These are phyloP conservation scores for Megathymus violae DNA, from an alignment of 1,140 invertebrate species.

Conservation along the genomic window DNA sequence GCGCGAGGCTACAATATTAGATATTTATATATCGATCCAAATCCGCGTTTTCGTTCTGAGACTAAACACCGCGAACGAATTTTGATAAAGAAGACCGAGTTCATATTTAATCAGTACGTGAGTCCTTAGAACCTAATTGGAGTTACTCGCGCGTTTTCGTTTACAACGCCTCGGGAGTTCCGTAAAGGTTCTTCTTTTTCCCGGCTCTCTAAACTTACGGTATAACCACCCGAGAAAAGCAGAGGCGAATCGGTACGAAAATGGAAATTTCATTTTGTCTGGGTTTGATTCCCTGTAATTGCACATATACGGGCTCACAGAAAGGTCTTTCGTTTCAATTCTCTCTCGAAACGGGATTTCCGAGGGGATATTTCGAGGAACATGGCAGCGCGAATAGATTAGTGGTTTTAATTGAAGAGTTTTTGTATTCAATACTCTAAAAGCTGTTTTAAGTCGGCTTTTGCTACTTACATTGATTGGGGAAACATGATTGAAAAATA, in stretches of 20 bases:
- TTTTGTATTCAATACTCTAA: conserved; percentile 15
- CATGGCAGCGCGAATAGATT: conserved; percentile 23
- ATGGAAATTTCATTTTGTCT: conserved; percentile 55
- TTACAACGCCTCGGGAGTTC: conserved; percentile 31
- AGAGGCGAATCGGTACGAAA: conserved; percentile 40
- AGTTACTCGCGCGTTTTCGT: conserved; percentile 41
- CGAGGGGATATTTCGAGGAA: conserved; percentile 24
- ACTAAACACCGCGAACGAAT: conserved; percentile 44
- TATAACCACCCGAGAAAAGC: conserved; percentile 19
- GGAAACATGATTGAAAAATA: conserved; percentile 17
- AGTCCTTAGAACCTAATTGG: conserved; percentile 50
- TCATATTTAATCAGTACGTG: conserved; percentile 59
- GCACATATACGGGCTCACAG: conserved; percentile 51
- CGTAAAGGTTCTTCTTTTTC: conserved; percentile 36
- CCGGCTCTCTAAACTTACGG: background rate
- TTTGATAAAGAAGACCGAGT: conserved; percentile 53
- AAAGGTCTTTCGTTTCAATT: conserved; percentile 43
- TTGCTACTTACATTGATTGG: conserved; percentile 19
- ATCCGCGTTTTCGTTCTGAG: conserved; percentile 24
- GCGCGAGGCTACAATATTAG: no score
- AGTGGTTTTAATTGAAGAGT: conserved; percentile 32
- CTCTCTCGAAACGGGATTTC: conserved; percentile 23
- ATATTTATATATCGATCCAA: no score
- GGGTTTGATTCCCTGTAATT: conserved; percentile 62
- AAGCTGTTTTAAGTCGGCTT: conserved; percentile 17